These are phyloP conservation scores for Brienomyrus longianalis DNA, from an alignment of 2,113 vertebrate genomes.

Conservation along the genomic window DNA sequence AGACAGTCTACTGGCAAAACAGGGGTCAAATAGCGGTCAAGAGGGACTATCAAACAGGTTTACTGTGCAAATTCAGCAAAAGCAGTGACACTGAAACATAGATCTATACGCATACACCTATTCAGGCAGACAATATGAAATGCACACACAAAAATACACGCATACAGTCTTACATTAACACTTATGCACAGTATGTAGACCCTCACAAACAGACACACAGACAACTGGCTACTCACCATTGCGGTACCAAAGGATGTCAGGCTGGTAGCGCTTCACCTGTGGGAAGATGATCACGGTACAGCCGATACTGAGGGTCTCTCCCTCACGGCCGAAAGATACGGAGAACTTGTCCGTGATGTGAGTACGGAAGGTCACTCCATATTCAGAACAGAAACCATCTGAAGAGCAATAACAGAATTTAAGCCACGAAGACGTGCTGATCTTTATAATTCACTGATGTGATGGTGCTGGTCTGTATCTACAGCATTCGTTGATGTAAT, in stretches of 20 bases:
- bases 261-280: slow-evolving; percentile 85
- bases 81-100: background rate
- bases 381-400: slow-evolving; percentile 79
- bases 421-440: background rate
- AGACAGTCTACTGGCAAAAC: too few species aligned
- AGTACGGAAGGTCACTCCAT: slow-evolving; percentile 82
- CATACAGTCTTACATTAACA: background rate
- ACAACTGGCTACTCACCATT: slow-evolving; percentile 65
- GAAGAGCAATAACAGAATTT: slow-evolving; percentile 22
- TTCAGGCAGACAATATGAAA: background rate
- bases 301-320: slow-evolving; percentile 87
- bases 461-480: background rate
- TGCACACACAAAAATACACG: background rate
- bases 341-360: slow-evolving; percentile 85
- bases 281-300: slow-evolving; percentile 86
- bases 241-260: slow-evolving; percentile 86
- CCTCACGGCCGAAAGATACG: slow-evolving; percentile 85
- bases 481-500: background rate
- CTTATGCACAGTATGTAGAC: background rate
- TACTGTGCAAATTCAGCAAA: background rate
- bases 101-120: background rate
- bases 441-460: background rate
- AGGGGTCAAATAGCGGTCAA: background rate
- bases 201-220: background rate
- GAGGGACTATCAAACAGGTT: background rate